Evolutionary conservation across 2,888 invertebrate genomes (phyloP).

Genomic region (Sphaeridia pumilis): DNA sequence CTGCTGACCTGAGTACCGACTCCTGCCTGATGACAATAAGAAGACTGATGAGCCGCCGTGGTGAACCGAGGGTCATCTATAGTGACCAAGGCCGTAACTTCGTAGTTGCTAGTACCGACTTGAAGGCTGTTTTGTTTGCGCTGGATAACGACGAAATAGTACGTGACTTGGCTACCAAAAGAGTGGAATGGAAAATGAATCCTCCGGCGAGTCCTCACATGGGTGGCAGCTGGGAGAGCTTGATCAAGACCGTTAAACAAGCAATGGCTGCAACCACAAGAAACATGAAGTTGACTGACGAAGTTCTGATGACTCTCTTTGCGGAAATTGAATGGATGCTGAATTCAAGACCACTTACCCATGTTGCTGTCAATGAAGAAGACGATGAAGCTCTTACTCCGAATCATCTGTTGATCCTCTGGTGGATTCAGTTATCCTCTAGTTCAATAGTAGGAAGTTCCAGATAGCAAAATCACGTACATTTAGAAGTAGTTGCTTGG

Average conservation of each 20-base stretch:
- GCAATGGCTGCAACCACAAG: slow-evolving; percentile 7
- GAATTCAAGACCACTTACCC: slow-evolving; percentile 36
- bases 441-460: no score
- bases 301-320: slow-evolving; percentile 11
- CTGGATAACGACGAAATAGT: not conserved
- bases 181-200: not conserved
- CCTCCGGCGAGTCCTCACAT: not conserved
- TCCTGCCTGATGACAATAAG: not conserved
- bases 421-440: no score
- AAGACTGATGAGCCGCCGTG: not conserved
- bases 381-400: not conserved
- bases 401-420: no score
- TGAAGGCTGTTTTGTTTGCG: not conserved
- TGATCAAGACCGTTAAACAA: slow-evolving; percentile 9
- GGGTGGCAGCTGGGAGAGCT: slow-evolving; percentile 12
- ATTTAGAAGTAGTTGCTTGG: no score
- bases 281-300: slow-evolving; percentile 10
- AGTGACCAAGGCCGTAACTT: not conserved
- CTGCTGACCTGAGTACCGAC: slow-evolving; percentile 6
- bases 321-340: slow-evolving; percentile 17
- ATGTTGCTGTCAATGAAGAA: slow-evolving; percentile 32
- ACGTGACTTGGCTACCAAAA: not conserved
- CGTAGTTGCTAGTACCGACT: not conserved
- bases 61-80: not conserved
- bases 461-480: no score